These are phyloP conservation scores for Melanotus villosus DNA, from an alignment of 2,888 invertebrate genomes.

Conservation along the genomic window DNA sequence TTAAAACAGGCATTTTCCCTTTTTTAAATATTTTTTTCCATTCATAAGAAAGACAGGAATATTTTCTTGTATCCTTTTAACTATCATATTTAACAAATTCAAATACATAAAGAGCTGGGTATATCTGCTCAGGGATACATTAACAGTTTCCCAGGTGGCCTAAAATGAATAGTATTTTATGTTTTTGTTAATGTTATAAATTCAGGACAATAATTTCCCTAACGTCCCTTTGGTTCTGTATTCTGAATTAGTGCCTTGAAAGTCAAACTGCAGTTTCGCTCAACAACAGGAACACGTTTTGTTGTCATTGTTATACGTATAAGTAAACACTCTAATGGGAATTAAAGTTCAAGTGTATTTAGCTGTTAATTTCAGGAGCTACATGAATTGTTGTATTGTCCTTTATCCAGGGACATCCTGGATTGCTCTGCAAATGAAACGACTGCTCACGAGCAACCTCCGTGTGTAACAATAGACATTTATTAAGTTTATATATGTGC, in stretches of 20 bases:
- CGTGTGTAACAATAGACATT: slow-evolving; percentile 6
- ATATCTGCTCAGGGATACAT: too few relatives aligned
- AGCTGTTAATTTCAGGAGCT: slow-evolving; percentile 46
- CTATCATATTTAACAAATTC: too few relatives aligned
- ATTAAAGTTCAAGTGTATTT: slow-evolving; percentile 50
- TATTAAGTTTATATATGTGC: neutral
- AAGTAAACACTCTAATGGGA: slow-evolving; percentile 49
- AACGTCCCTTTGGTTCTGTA: too few relatives aligned
- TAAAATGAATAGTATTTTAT: too few relatives aligned
- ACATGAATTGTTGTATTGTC: slow-evolving; percentile 30
- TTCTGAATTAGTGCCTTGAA: neutral
- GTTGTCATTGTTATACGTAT: slow-evolving; percentile 41
- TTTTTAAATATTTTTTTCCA: too few relatives aligned
- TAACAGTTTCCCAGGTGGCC: too few relatives aligned
- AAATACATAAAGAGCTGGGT: too few relatives aligned
- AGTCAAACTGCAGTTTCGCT: neutral
- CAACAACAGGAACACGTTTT: slow-evolving; percentile 19
- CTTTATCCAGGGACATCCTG: slow-evolving; percentile 23
- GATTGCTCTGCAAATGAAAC: slow-evolving; percentile 30
- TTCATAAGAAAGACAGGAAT: too few relatives aligned
- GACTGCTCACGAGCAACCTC: slow-evolving; percentile 14
- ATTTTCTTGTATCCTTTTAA: too few relatives aligned
- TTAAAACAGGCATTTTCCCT: too few relatives aligned
- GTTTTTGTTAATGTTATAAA: too few relatives aligned
- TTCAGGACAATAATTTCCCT: too few relatives aligned